Evolutionary conservation across 2,113 vertebrate genomes (phyloP).

Genomic region (Muntiacus muntjak): DNA sequence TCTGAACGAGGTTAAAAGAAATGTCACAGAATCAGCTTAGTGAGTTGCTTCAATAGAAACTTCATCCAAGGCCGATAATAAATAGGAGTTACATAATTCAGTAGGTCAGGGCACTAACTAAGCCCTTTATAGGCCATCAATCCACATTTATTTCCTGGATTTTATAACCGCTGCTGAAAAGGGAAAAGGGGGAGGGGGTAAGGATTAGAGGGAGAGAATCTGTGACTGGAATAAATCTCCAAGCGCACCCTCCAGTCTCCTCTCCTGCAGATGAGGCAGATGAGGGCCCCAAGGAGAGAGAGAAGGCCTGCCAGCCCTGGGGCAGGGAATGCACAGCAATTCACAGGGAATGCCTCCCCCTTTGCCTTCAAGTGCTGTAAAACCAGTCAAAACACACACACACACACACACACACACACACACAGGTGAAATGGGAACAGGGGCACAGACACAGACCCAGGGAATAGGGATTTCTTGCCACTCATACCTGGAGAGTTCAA

Average conservation of each 20-base stretch:
- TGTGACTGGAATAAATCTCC: conserved; percentile 44
- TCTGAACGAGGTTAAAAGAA: conserved; percentile 39
- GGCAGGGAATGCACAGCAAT: not conserved
- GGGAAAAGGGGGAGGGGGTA: not conserved
- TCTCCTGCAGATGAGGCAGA: not conserved
- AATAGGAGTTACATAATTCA: conserved; percentile 61
- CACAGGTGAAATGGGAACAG: not conserved
- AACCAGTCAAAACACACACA: not conserved
- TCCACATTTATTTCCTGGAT: conserved; percentile 75
- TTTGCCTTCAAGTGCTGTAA: not conserved
- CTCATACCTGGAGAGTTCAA: not conserved
- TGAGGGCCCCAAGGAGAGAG: not conserved
- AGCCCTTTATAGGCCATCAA: conserved; percentile 72
- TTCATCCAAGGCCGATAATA: conserved; percentile 51
- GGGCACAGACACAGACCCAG: not conserved
- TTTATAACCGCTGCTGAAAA: conserved; percentile 70
- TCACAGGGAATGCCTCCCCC: not conserved
- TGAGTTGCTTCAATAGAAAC: conserved; percentile 52
- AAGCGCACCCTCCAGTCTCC: not conserved
- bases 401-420: accelerated
- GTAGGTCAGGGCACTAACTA: conserved; percentile 66
- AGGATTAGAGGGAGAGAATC: conserved; percentile 21
- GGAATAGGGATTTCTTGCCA: not conserved
- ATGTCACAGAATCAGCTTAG: conserved; percentile 48
- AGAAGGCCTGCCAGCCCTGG: not conserved